phyloP scores from a whole-genome alignment of 2,113 vertebrate species.

The human (Homo sapiens) region DNA sequence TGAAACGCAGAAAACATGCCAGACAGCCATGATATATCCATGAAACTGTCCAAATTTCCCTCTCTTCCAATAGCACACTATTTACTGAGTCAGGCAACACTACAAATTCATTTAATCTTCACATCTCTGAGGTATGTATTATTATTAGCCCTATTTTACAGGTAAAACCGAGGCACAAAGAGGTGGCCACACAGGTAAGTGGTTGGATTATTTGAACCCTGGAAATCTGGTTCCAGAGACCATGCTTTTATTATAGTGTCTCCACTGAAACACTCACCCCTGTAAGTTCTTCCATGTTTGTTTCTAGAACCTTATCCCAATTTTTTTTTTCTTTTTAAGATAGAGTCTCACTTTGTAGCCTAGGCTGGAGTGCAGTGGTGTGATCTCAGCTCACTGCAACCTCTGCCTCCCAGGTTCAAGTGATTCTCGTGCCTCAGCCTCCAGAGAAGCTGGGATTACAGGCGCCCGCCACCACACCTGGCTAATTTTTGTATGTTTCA shows the following conservation, averaged over 20 bases:
- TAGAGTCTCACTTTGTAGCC: no score
- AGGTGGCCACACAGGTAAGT: not conserved
- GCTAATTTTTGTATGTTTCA: no score
- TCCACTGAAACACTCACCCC: not conserved
- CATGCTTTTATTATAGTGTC: not conserved
- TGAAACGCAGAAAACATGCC: constrained; percentile 75
- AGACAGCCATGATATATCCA: constrained; percentile 48
- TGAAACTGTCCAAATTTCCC: not conserved
- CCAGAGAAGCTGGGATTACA: no score
- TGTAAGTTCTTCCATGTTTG: not conserved
- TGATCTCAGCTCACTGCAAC: no score
- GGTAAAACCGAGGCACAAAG: not conserved
- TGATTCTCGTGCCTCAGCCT: no score
- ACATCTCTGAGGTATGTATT: not conserved
- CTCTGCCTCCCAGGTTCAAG: no score
- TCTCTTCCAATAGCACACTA: not conserved
- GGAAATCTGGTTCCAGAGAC: not conserved
- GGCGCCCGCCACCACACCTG: no score
- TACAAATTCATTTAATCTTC: constrained; percentile 27
- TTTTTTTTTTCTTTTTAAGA: no score
- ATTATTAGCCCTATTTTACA: not conserved
- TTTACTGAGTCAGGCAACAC: not conserved
- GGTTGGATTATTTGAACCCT: not conserved
- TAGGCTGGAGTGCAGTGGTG: no score
- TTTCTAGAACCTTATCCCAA: constrained; percentile 9